Base-by-base conservation (phyloP, 1,140 invertebrate species). In the Copidosoma floridanum region DNA sequence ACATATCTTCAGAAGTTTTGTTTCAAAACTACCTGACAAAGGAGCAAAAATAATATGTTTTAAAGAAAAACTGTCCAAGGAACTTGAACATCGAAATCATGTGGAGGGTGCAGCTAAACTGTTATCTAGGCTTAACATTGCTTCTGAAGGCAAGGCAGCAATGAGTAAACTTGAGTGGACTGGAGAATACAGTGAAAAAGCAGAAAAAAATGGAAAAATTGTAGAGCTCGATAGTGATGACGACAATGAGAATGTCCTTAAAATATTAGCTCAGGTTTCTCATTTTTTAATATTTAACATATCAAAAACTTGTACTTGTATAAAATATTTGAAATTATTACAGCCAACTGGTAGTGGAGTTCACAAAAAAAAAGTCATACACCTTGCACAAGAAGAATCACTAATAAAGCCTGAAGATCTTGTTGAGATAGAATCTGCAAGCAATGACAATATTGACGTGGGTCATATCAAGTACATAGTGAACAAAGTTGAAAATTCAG, bases 121-220 rank as follows among this genome's bases (percentile, higher is more conserved):
- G 26, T 70, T 90, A 0, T 83, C 84, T 18, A 78, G 80, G 51
- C 72, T 89, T 32, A 87, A 85, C 58, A 81, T 89, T 54, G 82
- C 76, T 41, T 68, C 72, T 6, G 75, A 83, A 38, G 84, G 84
- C 23, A 83, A 84, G 69, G 71, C 77, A 24, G 79, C 79, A 2
- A 75, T 88, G 27, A 84, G 83, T 68, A 80, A 85, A 69, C 69
- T 90, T 6, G 88, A 89, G 79, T 89, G 88, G 88, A 82, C 83
- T 59, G 84, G 85, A 29, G 82, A 81, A 69, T 73, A 81, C 53
- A 70, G 64, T 10, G 67, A 68, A 11, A 70, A 69, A 53, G 64
- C 75, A 46, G 59, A 69, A 4, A 67, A 74, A 48, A 57, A 50
- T 51, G 12, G 56, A 44, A 70, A 72, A 58, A 50, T 75, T 53